Evolutionary conservation across 2,113 vertebrate species (phyloP), one percentile per base, ranked within the genome.

Genomic region (Ascaphus truei): DNA sequence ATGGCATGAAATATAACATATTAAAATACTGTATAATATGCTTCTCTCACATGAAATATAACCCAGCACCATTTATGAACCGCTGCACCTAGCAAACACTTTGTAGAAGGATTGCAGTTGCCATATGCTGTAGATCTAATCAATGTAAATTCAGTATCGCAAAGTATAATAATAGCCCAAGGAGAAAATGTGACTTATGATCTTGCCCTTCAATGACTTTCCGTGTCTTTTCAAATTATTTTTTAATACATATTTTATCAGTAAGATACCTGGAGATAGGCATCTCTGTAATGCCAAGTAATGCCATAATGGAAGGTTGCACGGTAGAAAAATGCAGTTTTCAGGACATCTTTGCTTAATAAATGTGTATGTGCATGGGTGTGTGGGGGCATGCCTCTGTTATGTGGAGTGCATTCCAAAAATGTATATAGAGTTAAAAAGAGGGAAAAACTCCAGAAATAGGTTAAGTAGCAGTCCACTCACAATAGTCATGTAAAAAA

Each of bases 241-340:
- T 55, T 43, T 55, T 66, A 25, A 66, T 64, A 56, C 16, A 55
- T 66, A 41, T 66, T 55, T 66, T 55, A 66, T 41, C 7, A 31
- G 50, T 66, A 43, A 66, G 37, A 66, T 20, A 55, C 41, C 18
- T 50, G 11, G 31, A 51, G 47, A 51, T 37, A 22, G 25, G 22
- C 31, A 27, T 34, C 25, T 64, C 31, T 39, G 6, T 52, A 52
- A 64, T 52, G 3, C 23, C 33, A 39, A 37, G 39, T 52, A 39
- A 39, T 52, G 33, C n/a, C n/a, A n/a, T n/a, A n/a, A n/a, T n/a
- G n/a, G n/a, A n/a, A n/a, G n/a, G n/a, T n/a, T n/a, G n/a, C n/a
- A n/a, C n/a, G n/a, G n/a, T n/a, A n/a, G n/a, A n/a, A n/a, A n/a
- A n/a, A n/a, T n/a, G n/a, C n/a, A n/a, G n/a, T n/a, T n/a, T n/a